phyloP scores from a whole-genome alignment of 2,888 invertebrate genomes.

The Melanchra persicariae region DNA sequence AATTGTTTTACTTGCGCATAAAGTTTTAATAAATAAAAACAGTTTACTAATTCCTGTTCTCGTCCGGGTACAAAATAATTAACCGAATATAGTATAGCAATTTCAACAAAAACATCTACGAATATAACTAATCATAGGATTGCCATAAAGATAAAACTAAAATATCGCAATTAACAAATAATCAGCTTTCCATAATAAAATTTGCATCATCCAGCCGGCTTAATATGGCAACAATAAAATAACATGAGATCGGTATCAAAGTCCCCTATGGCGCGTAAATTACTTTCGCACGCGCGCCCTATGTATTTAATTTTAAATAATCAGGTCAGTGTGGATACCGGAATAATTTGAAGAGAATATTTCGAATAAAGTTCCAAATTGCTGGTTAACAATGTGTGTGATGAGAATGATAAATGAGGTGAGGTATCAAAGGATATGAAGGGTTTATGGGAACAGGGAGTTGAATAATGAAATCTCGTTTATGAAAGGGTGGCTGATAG shows the following conservation, averaged over 20 bases:
- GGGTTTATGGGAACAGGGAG: background rate
- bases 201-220: slow-evolving; percentile 26
- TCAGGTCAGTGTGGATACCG: slow-evolving; percentile 38
- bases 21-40: too few relatives aligned
- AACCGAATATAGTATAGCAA: too few relatives aligned
- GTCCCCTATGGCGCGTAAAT: slow-evolving; percentile 64
- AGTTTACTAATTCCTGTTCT: too few relatives aligned
- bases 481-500: background rate
- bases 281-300: slow-evolving; percentile 53
- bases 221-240: slow-evolving; percentile 55
- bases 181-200: slow-evolving; percentile 34
- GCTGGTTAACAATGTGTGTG: slow-evolving; percentile 36
- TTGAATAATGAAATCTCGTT: slow-evolving; percentile 2
- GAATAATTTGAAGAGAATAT: slow-evolving; percentile 37
- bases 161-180: slow-evolving; percentile 46
- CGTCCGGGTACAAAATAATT: too few relatives aligned
- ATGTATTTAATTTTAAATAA: slow-evolving; percentile 62
- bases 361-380: slow-evolving; percentile 26
- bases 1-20: too few relatives aligned
- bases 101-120: too few relatives aligned
- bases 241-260: slow-evolving; percentile 52
- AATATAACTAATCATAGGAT: too few relatives aligned
- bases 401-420: slow-evolving; percentile 48
- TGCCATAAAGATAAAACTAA: slow-evolving; percentile 21
- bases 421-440: background rate